Percentiles rank a stretch among this genome's conserved stretches.
These are phyloP conservation scores for Physella acuta DNA, from an alignment of 1,140 invertebrate species.

Conservation along the genomic window DNA sequence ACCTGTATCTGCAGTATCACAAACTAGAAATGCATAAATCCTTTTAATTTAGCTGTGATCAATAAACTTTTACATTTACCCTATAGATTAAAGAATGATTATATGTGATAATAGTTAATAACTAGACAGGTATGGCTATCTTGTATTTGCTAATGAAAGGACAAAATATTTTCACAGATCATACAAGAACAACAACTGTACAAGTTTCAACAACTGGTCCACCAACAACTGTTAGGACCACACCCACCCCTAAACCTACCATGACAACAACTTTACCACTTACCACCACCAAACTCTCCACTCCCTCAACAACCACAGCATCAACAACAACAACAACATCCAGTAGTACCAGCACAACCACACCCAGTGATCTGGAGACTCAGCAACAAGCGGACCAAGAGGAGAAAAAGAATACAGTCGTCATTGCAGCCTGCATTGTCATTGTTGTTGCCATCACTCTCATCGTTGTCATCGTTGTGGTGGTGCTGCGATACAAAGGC, in stretches of 20 bases:
- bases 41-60: too few species aligned
- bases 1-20: too few species aligned
- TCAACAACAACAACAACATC: not conserved
- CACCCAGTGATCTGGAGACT: not conserved
- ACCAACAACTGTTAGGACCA: not conserved
- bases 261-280: not conserved
- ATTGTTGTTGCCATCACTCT: not conserved
- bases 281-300: not conserved
- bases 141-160: not conserved
- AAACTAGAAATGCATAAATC: too few species aligned
- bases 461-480: constrained; percentile 1
- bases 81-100: too few species aligned
- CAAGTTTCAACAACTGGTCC: not conserved
- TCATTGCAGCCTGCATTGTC: constrained; percentile 2
- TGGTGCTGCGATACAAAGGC: constrained; percentile 5
- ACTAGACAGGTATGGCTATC: too few species aligned
- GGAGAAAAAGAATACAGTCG: not conserved
- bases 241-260: not conserved
- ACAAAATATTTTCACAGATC: not conserved
- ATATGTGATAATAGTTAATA: too few species aligned
- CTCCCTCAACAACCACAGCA: not conserved
- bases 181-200: not conserved
- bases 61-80: too few species aligned
- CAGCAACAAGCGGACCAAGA: not conserved
- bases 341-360: not conserved